Base-by-base conservation (phyloP, 2,113 vertebrate genomes). In the Scopus umbretta region DNA sequence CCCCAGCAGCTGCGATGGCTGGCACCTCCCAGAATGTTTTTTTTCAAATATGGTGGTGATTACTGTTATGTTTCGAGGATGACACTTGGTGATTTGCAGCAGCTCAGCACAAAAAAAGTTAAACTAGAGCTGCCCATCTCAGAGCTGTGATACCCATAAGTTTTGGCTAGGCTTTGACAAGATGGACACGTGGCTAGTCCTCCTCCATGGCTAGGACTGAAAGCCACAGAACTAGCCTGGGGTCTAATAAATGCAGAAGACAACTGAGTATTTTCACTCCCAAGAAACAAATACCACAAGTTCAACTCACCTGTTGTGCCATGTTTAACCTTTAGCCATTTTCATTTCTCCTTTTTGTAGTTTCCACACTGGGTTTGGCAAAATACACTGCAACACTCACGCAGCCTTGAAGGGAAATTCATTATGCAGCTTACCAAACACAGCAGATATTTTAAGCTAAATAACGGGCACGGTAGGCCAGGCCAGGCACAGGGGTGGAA, bases 131-230 rank as follows among this genome's bases (percentile, higher is more conserved):
- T 75, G 71, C 68, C 43, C 43, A 13, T 16, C 72, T 53, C 79
- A 36, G 65, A 56, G 70, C 76, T 83, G 5, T 16, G 14, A 26
- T 26, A 52, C 22, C 36, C 22, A 9, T 23, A 7, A 12, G 10
- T 53, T 67, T 58, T 3, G 1, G 30, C 40, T 20, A 27, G 50
- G 68, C 45, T 94, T 74, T 73, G 66, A 4, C 38, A 34, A 55
- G 45, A 55, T 0, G 1, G 36, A 62, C 40, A 11, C 3, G 0
- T 15, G 19, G 90, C 59, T 73, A 34, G 29, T 67, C 43, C 59
- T 47, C 11, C 34, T 56, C 29, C 13, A 18, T 8, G 19, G 5
- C 62, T 47, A 34, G 25, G 20, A 14, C 27, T 30, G 38, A 18
- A 38, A 65, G 79, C 56, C 45, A 13, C 0, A 30, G 67, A 59